A percentile compares a stretch with the other conserved stretches of the same genome.
Conservation (phyloP, 1,140 invertebrate species). For the Calephelis virginiensis region DNA sequence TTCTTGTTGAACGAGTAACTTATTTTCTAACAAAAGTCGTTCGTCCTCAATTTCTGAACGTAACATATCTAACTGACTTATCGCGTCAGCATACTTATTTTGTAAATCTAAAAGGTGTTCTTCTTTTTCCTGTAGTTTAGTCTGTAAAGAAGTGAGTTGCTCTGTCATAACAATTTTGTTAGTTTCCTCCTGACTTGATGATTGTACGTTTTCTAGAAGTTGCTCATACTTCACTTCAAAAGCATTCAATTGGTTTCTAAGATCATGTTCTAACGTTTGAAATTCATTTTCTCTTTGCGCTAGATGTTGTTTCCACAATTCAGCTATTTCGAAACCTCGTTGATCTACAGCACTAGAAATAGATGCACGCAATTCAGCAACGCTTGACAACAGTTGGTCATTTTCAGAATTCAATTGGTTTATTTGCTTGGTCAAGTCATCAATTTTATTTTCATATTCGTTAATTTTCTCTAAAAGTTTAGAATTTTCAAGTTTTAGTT, state of each 20-base stretch:
- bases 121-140: conserved; percentile 73
- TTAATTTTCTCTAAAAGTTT: conserved; percentile 34
- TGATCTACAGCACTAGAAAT: conserved; percentile 79
- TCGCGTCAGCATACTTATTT: conserved; percentile 57
- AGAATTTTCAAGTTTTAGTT: conserved; percentile 43
- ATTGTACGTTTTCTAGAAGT: conserved; percentile 68
- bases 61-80: conserved; percentile 67
- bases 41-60: conserved; percentile 69
- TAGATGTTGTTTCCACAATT: conserved; percentile 83
- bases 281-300: conserved; percentile 80
- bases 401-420: conserved; percentile 66
- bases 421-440: conserved; percentile 48
- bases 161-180: conserved; percentile 69
- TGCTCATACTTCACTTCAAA: conserved; percentile 76
- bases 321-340: conserved; percentile 81
- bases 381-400: conserved; percentile 60
- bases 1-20: conserved; percentile 64
- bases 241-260: conserved; percentile 64
- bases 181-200: conserved; percentile 71
- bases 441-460: conserved; percentile 43
- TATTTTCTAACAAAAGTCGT: conserved; percentile 67
- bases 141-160: conserved; percentile 60
- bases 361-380: conserved; percentile 66
- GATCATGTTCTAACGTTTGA: conserved; percentile 70
- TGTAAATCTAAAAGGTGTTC: conserved; percentile 62